phyloP scores from a whole-genome alignment of 2,113 vertebrate genomes.

The Spea multiplicata region DNA sequence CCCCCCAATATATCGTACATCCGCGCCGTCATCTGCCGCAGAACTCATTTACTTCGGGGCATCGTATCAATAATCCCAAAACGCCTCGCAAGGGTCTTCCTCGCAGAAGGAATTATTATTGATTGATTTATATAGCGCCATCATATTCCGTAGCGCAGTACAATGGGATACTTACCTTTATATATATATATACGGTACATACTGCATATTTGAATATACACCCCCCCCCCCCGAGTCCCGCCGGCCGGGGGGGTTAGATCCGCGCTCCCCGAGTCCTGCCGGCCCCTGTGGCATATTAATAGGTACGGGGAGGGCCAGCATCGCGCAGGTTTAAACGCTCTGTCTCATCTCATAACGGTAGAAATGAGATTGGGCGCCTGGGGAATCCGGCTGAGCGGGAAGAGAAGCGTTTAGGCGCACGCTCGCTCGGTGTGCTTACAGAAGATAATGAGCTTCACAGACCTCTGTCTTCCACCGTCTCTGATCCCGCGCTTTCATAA shows the following conservation, averaged over 20 bases:
- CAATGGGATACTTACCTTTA: no score
- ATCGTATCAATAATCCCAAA: no score
- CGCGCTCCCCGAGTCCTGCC: neutral
- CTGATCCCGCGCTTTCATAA: no score
- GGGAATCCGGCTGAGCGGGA: neutral
- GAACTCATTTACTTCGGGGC: no score
- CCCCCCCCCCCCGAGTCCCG: no score
- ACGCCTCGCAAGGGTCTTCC: no score
- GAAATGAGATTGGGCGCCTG: neutral
- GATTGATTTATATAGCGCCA: neutral
- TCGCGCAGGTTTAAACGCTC: neutral
- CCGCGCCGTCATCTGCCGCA: no score
- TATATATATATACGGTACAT: no score
- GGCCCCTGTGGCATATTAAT: neutral
- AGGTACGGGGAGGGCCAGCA: neutral
- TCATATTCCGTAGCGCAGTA: no score
- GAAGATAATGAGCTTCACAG: neutral
- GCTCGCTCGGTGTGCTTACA: neutral
- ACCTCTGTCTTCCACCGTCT: neutral
- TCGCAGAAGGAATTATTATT: no score
- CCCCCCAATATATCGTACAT: no score
- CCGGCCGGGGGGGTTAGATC: neutral
- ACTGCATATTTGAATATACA: no score
- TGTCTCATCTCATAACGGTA: neutral
- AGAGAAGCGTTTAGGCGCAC: neutral